Percentiles rank a stretch among this genome's conserved stretches.
Evolutionary conservation across 1,140 invertebrate genomes (phyloP).

Genomic region (Adoxophyes honmai): DNA sequence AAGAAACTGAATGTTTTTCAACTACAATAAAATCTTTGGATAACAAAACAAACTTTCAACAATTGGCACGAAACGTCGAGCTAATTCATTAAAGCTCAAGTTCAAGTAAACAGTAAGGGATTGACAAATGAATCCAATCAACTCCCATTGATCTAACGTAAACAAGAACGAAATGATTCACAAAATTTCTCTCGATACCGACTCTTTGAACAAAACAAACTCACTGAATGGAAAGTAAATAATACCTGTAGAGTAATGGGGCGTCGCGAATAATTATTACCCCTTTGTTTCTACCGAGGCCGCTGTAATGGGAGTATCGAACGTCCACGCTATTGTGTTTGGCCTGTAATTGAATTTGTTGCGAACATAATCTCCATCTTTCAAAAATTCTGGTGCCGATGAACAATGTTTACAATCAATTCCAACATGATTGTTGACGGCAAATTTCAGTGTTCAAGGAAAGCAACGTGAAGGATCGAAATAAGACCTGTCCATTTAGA

Average conservation of each 20-base stretch:
- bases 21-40: too few species aligned
- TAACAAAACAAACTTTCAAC: too few species aligned
- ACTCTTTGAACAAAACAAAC: not conserved
- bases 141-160: not conserved
- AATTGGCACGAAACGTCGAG: too few species aligned
- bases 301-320: not conserved
- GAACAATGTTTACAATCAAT: too few species aligned
- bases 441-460: too few species aligned
- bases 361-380: not conserved
- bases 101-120: not conserved
- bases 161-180: not conserved
- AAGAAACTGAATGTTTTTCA: too few species aligned
- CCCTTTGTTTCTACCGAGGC: not conserved
- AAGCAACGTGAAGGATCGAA: too few species aligned
- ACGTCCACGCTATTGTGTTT: not conserved
- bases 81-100: too few species aligned
- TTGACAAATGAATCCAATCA: not conserved
- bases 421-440: too few species aligned
- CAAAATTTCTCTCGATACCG: not conserved
- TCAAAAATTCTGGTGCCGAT: too few species aligned
- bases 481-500: too few species aligned
- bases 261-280: slow-evolving; percentile 13
- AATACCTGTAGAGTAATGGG: slow-evolving; percentile 9
- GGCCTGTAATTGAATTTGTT: not conserved
- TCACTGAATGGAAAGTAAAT: slow-evolving; percentile 13